Evolutionary conservation across 2,888 invertebrate species (phyloP), one percentile per base, ranked within the genome.

Genomic region (Tiphia femorata): DNA sequence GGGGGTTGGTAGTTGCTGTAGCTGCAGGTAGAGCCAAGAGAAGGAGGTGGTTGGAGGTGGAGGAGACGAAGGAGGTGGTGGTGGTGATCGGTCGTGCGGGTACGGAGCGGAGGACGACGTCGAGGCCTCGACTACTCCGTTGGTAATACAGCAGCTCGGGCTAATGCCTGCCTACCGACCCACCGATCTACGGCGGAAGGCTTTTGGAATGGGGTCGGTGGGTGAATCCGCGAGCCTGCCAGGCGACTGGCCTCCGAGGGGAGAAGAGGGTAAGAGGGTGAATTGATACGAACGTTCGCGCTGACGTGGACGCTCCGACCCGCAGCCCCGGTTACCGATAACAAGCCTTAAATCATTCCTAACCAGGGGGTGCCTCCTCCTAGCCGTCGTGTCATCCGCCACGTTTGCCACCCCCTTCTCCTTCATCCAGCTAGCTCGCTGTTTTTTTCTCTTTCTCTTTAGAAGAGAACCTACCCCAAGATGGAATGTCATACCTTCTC

Each of bases 271-370:
- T 55, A 63, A 48, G 44, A 49, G 58, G 40, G 43, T 49, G 62
- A 72, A 67, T 72, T 73, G 75, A 72, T 73, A 72, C 61, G 65
- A 53, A 53, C 65, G 55, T 67, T 70, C 69, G 35, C 56, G 75
- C 75, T 73, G 76, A 75, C 74, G 71, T 49, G 63, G 72, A 66
- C 64, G 59, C 58, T 72, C 49, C 62, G 51, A 66, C 58, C 64
- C 62, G 62, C 62, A 63, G 58, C 62, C 55, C 58, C 48, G 56
- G 47, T 49, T 53, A 48, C 66, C 57, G 76, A 77, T 77, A 77
- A 77, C 73, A 62, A 70, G 62, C 67, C 71, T 77, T 77, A 73
- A 77, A 77, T 77, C 73, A 75, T 76, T 66, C 67, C 64, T 59
- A 40, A 35, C 53, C 27, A 44, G 17, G 38, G 54, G 19, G 44